Base-by-base conservation (phyloP, 2,113 vertebrate genomes). In the Xyrauchen texanus region DNA sequence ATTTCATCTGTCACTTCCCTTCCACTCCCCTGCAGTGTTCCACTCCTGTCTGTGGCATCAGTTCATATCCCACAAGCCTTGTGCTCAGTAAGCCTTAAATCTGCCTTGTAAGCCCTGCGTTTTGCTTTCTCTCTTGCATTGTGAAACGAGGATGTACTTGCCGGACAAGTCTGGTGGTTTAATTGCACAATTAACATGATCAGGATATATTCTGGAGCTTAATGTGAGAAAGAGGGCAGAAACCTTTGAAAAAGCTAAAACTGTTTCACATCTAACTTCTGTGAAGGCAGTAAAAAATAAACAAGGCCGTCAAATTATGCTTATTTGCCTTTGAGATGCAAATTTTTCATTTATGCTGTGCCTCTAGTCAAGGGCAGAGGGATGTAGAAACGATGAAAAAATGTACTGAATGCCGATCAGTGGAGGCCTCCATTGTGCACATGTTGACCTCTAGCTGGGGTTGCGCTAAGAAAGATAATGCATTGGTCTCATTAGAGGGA, bases 371-470 rank as follows among this genome's bases (percentile, higher is more conserved):
- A 85, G 82, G 84, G 76, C 76, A 70, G 66, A 77, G 64, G 53
- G 74, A 79, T 45, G 57, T 60, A 77, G 76, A 83, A 85, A 74
- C 47, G 68, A 49, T 60, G 78, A 53, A 79, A 75, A 76, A 79
- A 74, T 73, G 79, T 72, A 76, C 68, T 72, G 79, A 83, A 85
- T 83, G 79, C 77, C 78, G 76, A 85, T 83, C 71, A 85, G 74
- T 62, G 8, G 8, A 67, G 58, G 44, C 57, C 79, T 81, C 84
- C 76, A 73, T 63, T 47, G 79, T 68, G 77, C 21, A 8, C 61
- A 45, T 15, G 34, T 66, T 86, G 82, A 82, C 75, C 84, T 82
- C 76, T 68, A 83, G 72, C 79, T 68, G 12, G 63, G 8, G 64
- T 70, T 63, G 80, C 47, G 60, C 68, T 60, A 79, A 81, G 57